Evolutionary conservation across 2,888 invertebrate genomes (phyloP), one percentile per base, ranked within the genome.

Genomic region (Lottia gigantea): DNA sequence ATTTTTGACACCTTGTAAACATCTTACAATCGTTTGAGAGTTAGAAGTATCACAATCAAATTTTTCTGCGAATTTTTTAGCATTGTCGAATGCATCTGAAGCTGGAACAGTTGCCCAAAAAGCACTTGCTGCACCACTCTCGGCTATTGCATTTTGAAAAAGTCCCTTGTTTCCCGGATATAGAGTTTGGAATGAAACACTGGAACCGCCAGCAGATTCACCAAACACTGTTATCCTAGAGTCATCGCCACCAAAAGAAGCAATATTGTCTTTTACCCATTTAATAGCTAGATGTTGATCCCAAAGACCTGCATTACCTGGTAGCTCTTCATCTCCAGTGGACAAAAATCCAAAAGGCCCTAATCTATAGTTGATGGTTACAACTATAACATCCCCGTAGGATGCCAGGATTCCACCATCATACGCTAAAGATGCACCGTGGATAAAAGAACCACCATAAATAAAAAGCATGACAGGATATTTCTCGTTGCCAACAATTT

Each of bases 291-390:
- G 47, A 26, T 76, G 71, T 70, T 82, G 82, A 67, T 83, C 83
- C 76, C 79, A 81, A 12, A 83, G 71, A 0, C 82, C 83, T 67
- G 71, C 73, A 69, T 85, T 85, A 15, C 84, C 85, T 11, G 76
- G 78, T 14, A 78, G 70, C 31, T 75, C 73, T 6, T 71, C 55
- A 69, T 78, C 77, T 23, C 74, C 74, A 4, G 81, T 75, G 19
- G 78, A 76, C 62, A 85, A 68, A 72, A 84, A 85, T 25, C 83
- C 83, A 14, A 83, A 71, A 0, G 78, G 68, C 0, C 78, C 76
- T 6, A 83, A 49, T 46, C 83, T 70, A 66, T 82, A 82, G 64
- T 83, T 82, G 3, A 80, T 72, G 6, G 80, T 81, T 1, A 80
- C 78, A 6, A 81, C 75, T 19, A 81, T 71, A 0, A 79, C 74